Percentiles rank a stretch among this genome's conserved stretches.
Conservation (phyloP, 1,140 invertebrate genomes). For the Trinorchestia longiramus region DNA sequence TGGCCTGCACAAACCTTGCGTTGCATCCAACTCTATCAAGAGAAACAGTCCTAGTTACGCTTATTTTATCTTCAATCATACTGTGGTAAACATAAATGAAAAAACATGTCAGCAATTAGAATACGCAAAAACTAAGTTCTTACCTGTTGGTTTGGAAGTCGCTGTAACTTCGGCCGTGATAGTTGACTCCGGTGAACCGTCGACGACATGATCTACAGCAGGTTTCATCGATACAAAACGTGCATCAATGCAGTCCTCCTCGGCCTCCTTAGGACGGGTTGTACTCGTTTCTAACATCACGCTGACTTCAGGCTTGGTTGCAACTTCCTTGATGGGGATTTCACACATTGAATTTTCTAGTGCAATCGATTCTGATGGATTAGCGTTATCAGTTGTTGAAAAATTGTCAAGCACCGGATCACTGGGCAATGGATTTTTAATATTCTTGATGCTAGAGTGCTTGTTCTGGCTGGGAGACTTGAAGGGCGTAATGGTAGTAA, state of each 20-base stretch:
- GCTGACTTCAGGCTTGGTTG: background rate
- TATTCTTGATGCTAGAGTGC: constrained; percentile 32
- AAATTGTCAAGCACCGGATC: background rate
- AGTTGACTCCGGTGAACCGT: background rate
- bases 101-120: background rate
- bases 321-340: background rate
- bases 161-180: background rate
- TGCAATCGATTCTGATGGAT: background rate
- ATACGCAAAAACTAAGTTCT: background rate
- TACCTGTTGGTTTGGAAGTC: background rate
- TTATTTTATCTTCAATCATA: background rate
- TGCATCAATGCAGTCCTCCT: background rate
- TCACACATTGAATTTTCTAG: background rate
- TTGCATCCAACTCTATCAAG: background rate
- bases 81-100: background rate
- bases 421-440: background rate
- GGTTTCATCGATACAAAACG: background rate
- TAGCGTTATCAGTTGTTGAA: background rate
- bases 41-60: background rate
- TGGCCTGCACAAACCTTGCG: background rate
- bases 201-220: background rate
- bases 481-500: constrained; percentile 19
- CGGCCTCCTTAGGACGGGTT: background rate
- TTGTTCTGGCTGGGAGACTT: constrained; percentile 36
- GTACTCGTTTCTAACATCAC: background rate